phyloP scores from a whole-genome alignment of 53 echinoderm and acorn worm species.

The Glandiceps talaboti region DNA sequence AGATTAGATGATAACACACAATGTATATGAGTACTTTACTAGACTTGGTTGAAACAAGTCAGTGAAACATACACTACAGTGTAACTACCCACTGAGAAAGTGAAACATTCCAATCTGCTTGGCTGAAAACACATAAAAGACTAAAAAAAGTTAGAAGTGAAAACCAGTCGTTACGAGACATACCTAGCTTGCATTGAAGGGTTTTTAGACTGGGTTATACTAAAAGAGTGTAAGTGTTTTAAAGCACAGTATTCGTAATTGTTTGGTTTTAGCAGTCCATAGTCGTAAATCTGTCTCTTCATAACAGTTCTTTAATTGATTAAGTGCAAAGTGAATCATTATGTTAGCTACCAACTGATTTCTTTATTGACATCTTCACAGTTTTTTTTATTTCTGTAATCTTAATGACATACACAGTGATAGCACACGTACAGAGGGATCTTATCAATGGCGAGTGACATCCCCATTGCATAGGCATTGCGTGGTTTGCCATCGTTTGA shows the following conservation, averaged over 20 bases:
- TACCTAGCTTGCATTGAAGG: background rate
- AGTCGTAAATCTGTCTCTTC: background rate
- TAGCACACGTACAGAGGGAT: too few relatives aligned
- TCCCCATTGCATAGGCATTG: background rate
- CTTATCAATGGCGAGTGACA: too few relatives aligned
- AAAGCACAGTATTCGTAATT: background rate
- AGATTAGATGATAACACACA: too few relatives aligned
- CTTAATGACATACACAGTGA: background rate
- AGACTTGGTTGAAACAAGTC: background rate
- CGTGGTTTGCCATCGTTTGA: too few relatives aligned
- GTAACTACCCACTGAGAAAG: background rate
- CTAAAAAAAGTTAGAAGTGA: background rate
- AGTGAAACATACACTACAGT: background rate
- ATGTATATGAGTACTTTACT: too few relatives aligned
- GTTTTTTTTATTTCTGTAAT: background rate
- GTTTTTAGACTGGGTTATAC: background rate
- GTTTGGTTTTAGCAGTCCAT: background rate
- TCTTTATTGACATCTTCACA: background rate
- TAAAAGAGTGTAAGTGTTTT: background rate
- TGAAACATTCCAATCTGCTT: background rate
- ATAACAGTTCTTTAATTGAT: background rate
- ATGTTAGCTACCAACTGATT: background rate
- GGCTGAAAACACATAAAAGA: background rate
- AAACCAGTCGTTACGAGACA: background rate
- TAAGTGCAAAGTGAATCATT: background rate